Conservation (phyloP, 2,888 invertebrate genomes). For the Odontocolon sp. region DNA sequence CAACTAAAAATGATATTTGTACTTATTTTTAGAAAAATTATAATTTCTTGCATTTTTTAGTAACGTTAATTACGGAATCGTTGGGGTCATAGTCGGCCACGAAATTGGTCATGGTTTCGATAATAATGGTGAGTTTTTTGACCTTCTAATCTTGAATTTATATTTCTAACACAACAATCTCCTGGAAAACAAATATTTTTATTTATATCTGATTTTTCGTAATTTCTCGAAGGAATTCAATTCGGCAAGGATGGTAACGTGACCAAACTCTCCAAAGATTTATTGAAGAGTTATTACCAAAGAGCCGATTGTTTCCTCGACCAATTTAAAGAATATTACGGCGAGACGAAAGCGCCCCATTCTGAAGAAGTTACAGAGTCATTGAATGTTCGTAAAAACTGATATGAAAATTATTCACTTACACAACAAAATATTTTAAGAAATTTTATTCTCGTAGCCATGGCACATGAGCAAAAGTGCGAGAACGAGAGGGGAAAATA, state of each 20-base stretch:
- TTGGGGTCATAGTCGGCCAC: conserved; percentile 51
- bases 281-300: conserved; percentile 54
- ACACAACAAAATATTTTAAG: neutral
- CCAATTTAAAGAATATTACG: conserved; percentile 55
- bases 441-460: neutral
- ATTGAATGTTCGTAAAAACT: neutral
- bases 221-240: conserved; percentile 13
- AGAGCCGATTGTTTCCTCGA: conserved; percentile 57
- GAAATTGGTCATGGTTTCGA: conserved; percentile 60
- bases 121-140: conserved; percentile 17
- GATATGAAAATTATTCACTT: neutral
- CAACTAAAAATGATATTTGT: too few species aligned
- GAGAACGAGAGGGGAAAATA: conserved; percentile 84
- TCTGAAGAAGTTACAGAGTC: neutral
- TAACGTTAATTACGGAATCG: conserved; percentile 49
- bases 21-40: too few species aligned
- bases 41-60: conserved; percentile 20
- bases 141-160: neutral
- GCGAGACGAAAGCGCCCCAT: conserved; percentile 4
- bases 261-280: conserved; percentile 19
- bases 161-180: neutral
- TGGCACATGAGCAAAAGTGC: conserved; percentile 6
- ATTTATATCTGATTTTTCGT: neutral
- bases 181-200: neutral
- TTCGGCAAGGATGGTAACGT: conserved; percentile 12